These are phyloP conservation scores for Druceiella hillmani DNA, from an alignment of 2,888 invertebrate genomes.

Conservation along the genomic window DNA sequence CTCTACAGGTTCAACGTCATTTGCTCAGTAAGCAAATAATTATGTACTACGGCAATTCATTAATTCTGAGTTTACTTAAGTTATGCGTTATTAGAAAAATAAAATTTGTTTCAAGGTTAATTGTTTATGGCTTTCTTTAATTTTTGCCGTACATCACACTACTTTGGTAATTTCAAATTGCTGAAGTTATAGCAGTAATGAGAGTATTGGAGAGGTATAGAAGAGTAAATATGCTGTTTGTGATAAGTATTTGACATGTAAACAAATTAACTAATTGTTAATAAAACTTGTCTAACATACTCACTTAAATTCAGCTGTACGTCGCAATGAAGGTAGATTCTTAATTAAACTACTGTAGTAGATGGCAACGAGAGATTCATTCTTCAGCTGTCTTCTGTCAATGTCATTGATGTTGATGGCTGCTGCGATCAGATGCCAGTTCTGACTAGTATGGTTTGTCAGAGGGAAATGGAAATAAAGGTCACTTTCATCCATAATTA, in stretches of 20 bases:
- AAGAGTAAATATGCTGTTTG: conserved; percentile 15
- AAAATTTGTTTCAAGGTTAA: no score
- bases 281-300: conserved; percentile 27
- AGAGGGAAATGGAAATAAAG: conserved; percentile 37
- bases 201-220: background rate
- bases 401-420: conserved; percentile 34
- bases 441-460: conserved; percentile 28
- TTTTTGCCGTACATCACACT: background rate
- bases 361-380: conserved; percentile 45
- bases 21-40: no score
- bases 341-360: conserved; percentile 59
- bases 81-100: no score
- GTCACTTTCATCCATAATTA: conserved; percentile 33
- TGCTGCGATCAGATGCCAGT: conserved; percentile 38
- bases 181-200: no score
- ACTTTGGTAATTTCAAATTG: no score
- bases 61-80: no score
- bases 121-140: no score
- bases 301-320: conserved; percentile 57
- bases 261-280: conserved; percentile 30
- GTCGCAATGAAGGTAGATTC: conserved; percentile 56
- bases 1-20: no score
- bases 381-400: conserved; percentile 32
- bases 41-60: no score
- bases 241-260: conserved; percentile 19